Evolutionary conservation across 1,140 invertebrate genomes (phyloP), one percentile per base, ranked within the genome.

Genomic region (Metaphire vulgaris): DNA sequence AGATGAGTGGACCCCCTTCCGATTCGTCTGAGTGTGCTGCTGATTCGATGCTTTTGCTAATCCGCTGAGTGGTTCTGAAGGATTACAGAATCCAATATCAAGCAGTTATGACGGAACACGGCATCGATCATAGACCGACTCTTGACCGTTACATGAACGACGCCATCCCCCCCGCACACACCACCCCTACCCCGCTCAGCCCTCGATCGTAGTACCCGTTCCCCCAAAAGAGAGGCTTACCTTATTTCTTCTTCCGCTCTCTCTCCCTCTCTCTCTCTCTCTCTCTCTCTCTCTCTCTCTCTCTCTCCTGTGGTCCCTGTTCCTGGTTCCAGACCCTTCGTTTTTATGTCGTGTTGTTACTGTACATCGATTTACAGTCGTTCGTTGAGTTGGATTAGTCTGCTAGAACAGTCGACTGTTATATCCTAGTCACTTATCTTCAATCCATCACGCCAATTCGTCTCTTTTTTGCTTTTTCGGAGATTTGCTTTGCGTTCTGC

Each of bases 221-320:
- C 41, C 41, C 41, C 6, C 68, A 12, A 26, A 12, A 26, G 26
- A 69, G 2, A 12, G 68, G 6, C 68, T 69, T 69, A 2, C 26
- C 68, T 69, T 69, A 12, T 26, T 69, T 31, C 68, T 31, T 31
- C 68, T 69, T 31, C 30, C 68, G 6, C n/a, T 69, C 68, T 31
- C 68, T 69, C 68, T 31, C 68, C 30, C n/a, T 26, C 68, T 69
- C 68, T 69, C n/a, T 31, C 68, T 69, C 68, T 26, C n/a, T 31
- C 68, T 69, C 68, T 69, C n/a, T 31, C 68, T 69, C 68, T 26
- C n/a, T 26, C 68, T 69, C 68, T 26, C n/a, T 31, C 68, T 69
- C 6, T 26, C n/a, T 69, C 68, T 69, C n/a, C 71, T 26, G 6
- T 21, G 6, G 41, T 21, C 21, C 21, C 41, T 56, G 6, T 21